These are phyloP conservation scores for Ellobius talpinus DNA, from an alignment of 2,113 vertebrate genomes.

Conservation along the genomic window DNA sequence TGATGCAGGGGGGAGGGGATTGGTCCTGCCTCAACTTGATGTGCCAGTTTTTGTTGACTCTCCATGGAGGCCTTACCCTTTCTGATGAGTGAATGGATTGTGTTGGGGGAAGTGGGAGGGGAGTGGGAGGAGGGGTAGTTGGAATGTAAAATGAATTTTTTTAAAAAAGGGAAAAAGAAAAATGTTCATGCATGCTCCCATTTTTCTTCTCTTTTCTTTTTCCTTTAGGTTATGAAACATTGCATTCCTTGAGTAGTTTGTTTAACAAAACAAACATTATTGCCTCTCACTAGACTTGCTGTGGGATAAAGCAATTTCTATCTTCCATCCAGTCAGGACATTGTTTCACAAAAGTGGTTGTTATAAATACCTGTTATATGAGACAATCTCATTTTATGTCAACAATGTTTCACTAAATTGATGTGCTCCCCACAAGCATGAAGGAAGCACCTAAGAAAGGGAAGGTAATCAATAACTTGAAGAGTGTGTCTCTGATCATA, in stretches of 20 bases:
- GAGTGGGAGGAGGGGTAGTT: too few species aligned
- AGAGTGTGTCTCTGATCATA: not conserved
- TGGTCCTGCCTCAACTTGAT: too few species aligned
- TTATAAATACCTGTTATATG: not conserved
- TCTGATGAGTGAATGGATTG: too few species aligned
- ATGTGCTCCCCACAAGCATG: not conserved
- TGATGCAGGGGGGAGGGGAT: too few species aligned
- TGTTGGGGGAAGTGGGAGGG: too few species aligned
- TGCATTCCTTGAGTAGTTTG: not conserved
- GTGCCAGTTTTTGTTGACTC: too few species aligned
- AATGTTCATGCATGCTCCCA: too few species aligned
- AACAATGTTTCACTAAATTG: not conserved
- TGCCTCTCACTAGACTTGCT: not conserved
- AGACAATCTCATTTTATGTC: not conserved
- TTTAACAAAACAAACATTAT: constrained; percentile 1
- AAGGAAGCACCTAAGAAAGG: not conserved
- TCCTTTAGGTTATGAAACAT: not conserved
- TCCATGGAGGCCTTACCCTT: too few species aligned
- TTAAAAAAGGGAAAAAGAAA: too few species aligned
- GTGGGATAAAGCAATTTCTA: not conserved
- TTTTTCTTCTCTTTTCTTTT: not conserved
- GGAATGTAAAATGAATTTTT: too few species aligned
- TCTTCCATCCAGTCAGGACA: not conserved
- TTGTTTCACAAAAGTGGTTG: not conserved
- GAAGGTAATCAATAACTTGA: not conserved